A percentile compares a stretch with the other conserved stretches of the same genome.
Evolutionary conservation across 2,888 invertebrate genomes (phyloP).

Genomic region (Brachyptera risi): DNA sequence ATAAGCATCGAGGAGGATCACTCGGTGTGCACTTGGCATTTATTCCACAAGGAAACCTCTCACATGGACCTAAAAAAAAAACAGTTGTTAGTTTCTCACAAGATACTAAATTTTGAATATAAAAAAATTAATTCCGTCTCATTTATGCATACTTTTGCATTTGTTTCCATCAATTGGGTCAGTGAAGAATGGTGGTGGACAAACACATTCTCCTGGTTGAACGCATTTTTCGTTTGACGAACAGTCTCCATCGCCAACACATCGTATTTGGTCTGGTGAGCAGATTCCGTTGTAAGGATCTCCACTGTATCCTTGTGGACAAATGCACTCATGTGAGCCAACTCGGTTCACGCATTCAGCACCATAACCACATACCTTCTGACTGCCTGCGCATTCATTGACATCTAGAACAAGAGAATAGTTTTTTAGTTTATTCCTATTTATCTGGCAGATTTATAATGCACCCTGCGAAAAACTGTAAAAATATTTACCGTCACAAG

Average conservation of each 20-base stretch:
- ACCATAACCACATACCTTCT: conserved; percentile 76
- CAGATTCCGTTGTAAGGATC: conserved; percentile 80
- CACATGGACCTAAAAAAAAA: conserved; percentile 64
- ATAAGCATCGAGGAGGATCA: conserved; percentile 86
- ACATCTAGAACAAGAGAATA: conserved; percentile 56
- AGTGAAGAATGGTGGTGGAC: conserved; percentile 85
- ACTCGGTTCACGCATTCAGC: conserved; percentile 78
- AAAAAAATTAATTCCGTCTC: background rate
- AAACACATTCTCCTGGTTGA: conserved; percentile 86
- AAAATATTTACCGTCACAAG: conserved; percentile 65
- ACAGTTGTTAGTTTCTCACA: too few relatives aligned
- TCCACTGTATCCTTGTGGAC: conserved; percentile 75
- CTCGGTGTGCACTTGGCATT: conserved; percentile 86
- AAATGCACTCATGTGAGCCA: conserved; percentile 75
- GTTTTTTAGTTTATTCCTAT: too few relatives aligned
- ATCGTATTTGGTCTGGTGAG: conserved; percentile 75
- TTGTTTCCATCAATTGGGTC: conserved; percentile 77
- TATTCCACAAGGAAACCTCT: conserved; percentile 83
- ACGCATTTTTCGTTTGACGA: conserved; percentile 84
- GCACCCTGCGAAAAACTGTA: too few relatives aligned
- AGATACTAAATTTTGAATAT: too few relatives aligned
- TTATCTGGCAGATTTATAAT: too few relatives aligned
- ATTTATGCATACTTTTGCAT: conserved; percentile 64
- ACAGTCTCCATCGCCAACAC: conserved; percentile 79
- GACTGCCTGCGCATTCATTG: conserved; percentile 75